Conservation (phyloP, 2,888 invertebrate genomes). For the Nebria brevicollis region DNA sequence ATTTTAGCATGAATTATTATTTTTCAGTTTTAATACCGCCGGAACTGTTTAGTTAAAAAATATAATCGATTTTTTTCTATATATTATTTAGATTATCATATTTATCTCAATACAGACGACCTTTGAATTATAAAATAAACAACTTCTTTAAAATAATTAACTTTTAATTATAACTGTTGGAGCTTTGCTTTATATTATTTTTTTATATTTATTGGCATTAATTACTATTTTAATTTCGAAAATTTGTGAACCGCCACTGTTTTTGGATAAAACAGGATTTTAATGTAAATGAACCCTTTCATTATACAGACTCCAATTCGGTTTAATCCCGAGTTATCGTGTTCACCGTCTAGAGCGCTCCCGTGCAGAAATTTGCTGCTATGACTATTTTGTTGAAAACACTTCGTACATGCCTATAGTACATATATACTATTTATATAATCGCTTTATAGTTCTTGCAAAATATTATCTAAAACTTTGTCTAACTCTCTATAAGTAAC, state of each 20-base stretch:
- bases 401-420: background rate
- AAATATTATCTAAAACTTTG: background rate
- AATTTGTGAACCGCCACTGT: background rate
- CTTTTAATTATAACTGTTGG: too few species aligned
- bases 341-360: background rate
- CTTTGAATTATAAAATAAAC: too few species aligned
- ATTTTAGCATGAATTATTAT: too few species aligned
- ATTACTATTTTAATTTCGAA: background rate
- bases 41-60: too few species aligned
- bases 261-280: slow-evolving; percentile 14
- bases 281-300: slow-evolving; percentile 39
- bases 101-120: too few species aligned
- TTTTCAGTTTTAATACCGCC: too few species aligned
- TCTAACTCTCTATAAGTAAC: background rate
- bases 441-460: background rate
- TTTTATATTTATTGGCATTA: too few species aligned
- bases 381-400: background rate
- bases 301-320: slow-evolving; percentile 31
- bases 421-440: background rate
- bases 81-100: too few species aligned
- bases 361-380: slow-evolving; percentile 13
- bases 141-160: too few species aligned
- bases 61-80: too few species aligned
- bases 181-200: too few species aligned
- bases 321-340: slow-evolving; percentile 38